Evolutionary conservation across 2,888 invertebrate genomes (phyloP).

Genomic region (Erebia palarica): DNA sequence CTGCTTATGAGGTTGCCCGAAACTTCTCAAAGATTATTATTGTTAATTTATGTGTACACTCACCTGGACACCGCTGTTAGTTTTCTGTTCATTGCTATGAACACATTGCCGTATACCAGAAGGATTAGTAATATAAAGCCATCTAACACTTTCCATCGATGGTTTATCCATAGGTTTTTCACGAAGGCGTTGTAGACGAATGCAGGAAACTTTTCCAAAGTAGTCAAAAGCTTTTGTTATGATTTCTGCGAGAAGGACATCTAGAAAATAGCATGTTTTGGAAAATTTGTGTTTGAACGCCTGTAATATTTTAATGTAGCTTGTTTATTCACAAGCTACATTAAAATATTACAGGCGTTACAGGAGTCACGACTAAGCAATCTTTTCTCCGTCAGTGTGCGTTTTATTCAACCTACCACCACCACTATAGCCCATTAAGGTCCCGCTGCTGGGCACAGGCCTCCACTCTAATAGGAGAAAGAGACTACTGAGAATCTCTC

Average conservation of each 20-base stretch:
- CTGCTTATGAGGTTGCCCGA: too few relatives aligned
- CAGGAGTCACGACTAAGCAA: too few relatives aligned
- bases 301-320: too few relatives aligned
- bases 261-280: slow-evolving; percentile 44
- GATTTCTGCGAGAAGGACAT: slow-evolving; percentile 54
- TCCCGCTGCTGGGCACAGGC: too few relatives aligned
- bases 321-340: neutral
- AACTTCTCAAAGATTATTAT: neutral
- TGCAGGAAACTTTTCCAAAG: slow-evolving; percentile 69
- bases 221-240: slow-evolving; percentile 68
- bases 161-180: slow-evolving; percentile 61
- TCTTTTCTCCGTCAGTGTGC: neutral
- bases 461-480: too few relatives aligned
- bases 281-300: neutral
- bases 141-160: slow-evolving; percentile 60
- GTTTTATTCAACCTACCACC: too few relatives aligned
- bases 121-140: slow-evolving; percentile 74
- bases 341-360: too few relatives aligned
- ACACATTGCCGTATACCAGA: slow-evolving; percentile 70
- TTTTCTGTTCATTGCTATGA: slow-evolving; percentile 66
- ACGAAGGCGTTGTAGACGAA: slow-evolving; percentile 66
- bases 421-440: too few relatives aligned
- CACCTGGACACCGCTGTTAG: slow-evolving; percentile 68
- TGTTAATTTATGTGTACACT: neutral
- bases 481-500: too few relatives aligned